Base-by-base conservation (phyloP, 2,888 invertebrate genomes). In the Nasonovia ribisnigri region DNA sequence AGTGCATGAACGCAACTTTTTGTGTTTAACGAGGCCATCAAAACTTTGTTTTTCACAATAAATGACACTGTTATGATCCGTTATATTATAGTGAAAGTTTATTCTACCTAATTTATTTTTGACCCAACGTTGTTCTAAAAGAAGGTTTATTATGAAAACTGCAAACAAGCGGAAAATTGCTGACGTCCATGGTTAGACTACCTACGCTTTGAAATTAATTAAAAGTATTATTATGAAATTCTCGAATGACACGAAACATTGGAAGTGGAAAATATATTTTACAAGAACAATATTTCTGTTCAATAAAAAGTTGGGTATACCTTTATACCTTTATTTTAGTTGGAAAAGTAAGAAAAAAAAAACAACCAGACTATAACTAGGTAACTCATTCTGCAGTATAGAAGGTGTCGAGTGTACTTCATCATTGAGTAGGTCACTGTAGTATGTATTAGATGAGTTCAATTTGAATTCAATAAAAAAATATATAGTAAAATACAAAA, bases 81-180 rank as follows among this genome's bases (percentile, higher is more conserved):
- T 89, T 88, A 77, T 92, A 88, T 77, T 77, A 77, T 51, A 84
- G 92, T 84, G 54, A 88, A 92, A 92, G 92, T 93, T 93, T 93
- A 60, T 90, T 93, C 36, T 86, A 90, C 84, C 93, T 90, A 93
- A 93, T 93, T 93, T 93, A 93, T 93, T 93, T 93, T 67, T 90
- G 90, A 90, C 86, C 90, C 86, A 5, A 48, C 60, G 86, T 90
- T 86, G 60, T 93, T 90, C 29, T 86, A 42, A 90, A 86, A 93
- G 93, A 48, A 89, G 84, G 93, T 93, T 93, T 93, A 93, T 93
- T 93, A 90, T 92, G 90, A 93, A 93, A 93, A 93, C 48, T 93
- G 48, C 90, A 90, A 90, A 86, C 46, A 90, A 89, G 90, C 84
- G 67, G 90, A 60, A 90, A 93, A 93, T 67, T 84, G 42, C 42